These are phyloP conservation scores for Stramonita haemastoma DNA, from an alignment of 2,888 invertebrate species.

Conservation along the genomic window DNA sequence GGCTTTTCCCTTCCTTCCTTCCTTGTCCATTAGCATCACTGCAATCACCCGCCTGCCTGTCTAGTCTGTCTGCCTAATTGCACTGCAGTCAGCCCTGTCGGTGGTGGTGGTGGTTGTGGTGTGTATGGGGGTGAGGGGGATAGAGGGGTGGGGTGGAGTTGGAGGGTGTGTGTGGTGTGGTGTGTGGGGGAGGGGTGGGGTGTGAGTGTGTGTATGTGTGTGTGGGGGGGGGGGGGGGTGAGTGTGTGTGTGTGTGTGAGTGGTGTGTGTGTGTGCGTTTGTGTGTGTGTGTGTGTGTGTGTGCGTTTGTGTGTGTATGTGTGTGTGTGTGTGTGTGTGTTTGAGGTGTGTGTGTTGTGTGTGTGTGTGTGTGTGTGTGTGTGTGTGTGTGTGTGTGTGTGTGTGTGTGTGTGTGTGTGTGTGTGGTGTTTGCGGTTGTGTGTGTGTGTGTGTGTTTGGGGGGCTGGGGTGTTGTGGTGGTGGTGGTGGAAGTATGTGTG, in stretches of 20 bases:
- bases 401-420: background rate
- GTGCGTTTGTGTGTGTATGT: too few species aligned
- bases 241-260: conserved; percentile 13
- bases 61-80: background rate
- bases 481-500: background rate
- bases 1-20: background rate
- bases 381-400: conserved; percentile 23
- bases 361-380: conserved; percentile 19
- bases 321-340: conserved; percentile 2
- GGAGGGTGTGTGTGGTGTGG: background rate
- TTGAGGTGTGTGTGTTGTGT: conserved; percentile 9
- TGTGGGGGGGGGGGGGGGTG: background rate
- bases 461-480: background rate
- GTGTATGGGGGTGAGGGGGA: background rate
- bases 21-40: background rate
- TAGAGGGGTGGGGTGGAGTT: background rate
- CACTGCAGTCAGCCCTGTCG: too few species aligned
- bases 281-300: too few species aligned
- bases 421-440: background rate
- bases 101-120: background rate
- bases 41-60: background rate
- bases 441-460: background rate
- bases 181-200: too few species aligned
- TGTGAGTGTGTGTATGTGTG: conserved; percentile 6
- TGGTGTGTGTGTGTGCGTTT: background rate